Evolutionary conservation across 2,888 invertebrate species (phyloP), one percentile per base, ranked within the genome.

Genomic region (Hemaris fuciformis): DNA sequence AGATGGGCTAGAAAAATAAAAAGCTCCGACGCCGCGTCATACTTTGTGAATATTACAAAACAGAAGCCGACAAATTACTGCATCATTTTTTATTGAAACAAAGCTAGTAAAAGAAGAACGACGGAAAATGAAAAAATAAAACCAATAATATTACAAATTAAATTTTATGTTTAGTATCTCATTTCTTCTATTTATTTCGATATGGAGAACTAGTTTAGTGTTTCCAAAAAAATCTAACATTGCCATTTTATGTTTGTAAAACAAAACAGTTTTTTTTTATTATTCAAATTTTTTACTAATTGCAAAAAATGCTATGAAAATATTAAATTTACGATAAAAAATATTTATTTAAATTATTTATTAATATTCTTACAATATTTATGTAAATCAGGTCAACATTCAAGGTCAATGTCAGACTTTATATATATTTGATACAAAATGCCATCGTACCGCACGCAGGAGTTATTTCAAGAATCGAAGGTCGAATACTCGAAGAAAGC

Each of bases 331-430:
- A n/a, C 10, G n/a, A 38, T n/a, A 38, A n/a, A n/a, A 22, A 7
- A 8, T 8, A 43, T 6, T 20, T 43, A 20, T n/a, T 41, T 20
- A 15, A 27, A 48, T 22, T 15, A 27, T 15, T 48, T 31, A 31
- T 31, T 31, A 53, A 31, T 53, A 18, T 53, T 4, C 27, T 27
- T 27, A 7, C 8, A 43, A 63, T 38, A 45, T 25, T 64, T 64
- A 22, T 61, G 61, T 48, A 61, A 81, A 77, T 76, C 69, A 75
- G 84, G 81, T 83, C 85, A 85, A 83, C 81, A 75, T 73, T 70
- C 74, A 84, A 89, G 89, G 89, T 85, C 91, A 91, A 90, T 91
- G 91, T 87, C 89, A 83, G 73, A 78, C 70, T 79, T 53, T 8
- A 53, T 53, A 31, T 10, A 53, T 53, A 27, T 53, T 31, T 6